These are phyloP conservation scores for Artibeus lituratus DNA, from an alignment of 2,797 vertebrate species.

Conservation along the genomic window DNA sequence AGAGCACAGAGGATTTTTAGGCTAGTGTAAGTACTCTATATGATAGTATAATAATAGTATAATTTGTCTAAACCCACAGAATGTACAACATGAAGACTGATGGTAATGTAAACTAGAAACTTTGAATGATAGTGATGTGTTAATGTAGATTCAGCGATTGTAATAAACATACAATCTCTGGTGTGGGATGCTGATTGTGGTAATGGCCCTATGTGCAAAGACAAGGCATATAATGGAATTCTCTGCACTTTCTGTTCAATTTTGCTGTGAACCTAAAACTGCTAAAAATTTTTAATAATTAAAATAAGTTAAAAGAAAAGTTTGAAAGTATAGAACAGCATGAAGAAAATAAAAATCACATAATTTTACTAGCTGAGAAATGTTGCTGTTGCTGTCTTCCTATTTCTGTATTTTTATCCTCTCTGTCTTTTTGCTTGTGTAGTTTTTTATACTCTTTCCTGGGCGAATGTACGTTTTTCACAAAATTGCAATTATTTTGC, in stretches of 20 bases:
- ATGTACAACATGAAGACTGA: background rate
- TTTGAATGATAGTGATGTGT: background rate
- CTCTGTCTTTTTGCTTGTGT: background rate
- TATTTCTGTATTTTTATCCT: background rate
- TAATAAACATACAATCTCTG: background rate
- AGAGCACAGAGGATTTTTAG: background rate
- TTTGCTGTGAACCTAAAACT: background rate
- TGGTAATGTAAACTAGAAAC: background rate
- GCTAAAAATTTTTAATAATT: background rate
- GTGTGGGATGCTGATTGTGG: background rate
- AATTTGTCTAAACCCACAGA: background rate
- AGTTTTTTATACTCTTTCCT: background rate
- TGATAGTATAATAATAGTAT: background rate
- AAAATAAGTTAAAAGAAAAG: background rate
- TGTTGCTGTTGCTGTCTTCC: background rate
- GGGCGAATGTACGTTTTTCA: background rate
- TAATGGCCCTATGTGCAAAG: background rate
- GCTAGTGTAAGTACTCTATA: background rate
- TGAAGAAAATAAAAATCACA: background rate
- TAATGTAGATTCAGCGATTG: background rate
- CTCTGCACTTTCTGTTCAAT: background rate
- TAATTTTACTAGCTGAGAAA: background rate
- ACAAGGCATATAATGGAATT: background rate
- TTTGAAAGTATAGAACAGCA: background rate
- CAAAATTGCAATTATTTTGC: background rate